Evolutionary conservation across 2,113 vertebrate genomes (phyloP), one percentile per base, ranked within the genome.

Genomic region (Semnopithecus entellus): DNA sequence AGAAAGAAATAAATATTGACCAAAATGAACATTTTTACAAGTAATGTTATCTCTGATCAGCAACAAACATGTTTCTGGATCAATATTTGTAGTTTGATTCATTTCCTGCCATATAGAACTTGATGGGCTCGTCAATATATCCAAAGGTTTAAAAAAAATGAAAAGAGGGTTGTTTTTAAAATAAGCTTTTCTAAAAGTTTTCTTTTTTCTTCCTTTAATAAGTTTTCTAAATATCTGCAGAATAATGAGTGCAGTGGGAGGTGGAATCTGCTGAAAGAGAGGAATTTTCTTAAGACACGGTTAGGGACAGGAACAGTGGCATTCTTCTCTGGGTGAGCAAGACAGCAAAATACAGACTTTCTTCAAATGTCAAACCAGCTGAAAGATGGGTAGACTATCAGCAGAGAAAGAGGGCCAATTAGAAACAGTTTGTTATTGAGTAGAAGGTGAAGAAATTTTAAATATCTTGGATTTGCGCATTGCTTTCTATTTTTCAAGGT

Each of bases 21-120:
- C 84, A 89, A 92, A 96, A 59, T 3, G 0, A n/a, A 94, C 88
- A 80, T 17, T 5, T 98, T 97, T 97, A 95, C 94, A 97, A 97
- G 90, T 95, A 98, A 96, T 92, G 91, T 87, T 97, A 96, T 98
- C 96, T 97, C 96, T 98, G 85, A 98, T 98, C 97, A 92, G 95
- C 90, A 96, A 90, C 88, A 97, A 97, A 92, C 90, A 97, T 97
- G 94, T 96, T 97, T 98, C 78, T 96, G 96, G 94, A 98, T 98
- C 97, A 96, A 97, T 98, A 98, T 95, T 96, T 97, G 96, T 64
- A 93, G 96, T 92, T 91, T 98, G 98, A 98, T 98, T 97, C 97
- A 97, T 98, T 98, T 97, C 97, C 94, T 97, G 94, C 94, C 96
- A 96, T 95, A 98, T 88, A 96, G 82, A 97, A 96, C 68, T 94